Conservation (phyloP, 2,797 vertebrate genomes). For the Enteromius afrohamiltoni region DNA sequence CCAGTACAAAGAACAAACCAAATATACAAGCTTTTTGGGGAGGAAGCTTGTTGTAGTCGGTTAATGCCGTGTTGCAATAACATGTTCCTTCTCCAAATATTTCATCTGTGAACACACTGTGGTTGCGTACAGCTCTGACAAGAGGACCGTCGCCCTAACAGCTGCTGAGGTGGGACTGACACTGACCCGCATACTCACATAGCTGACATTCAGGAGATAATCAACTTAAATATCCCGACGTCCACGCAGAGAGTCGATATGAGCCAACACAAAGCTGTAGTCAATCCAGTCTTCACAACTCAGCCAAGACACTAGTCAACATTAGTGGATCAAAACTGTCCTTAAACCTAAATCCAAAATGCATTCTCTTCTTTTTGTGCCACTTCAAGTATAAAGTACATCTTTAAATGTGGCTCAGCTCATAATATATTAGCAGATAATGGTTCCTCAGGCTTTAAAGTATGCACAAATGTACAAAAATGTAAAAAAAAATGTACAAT, state of each 20-base stretch:
- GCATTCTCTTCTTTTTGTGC: too few species aligned
- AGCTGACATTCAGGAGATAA: slow-evolving; percentile 79
- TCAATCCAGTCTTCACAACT: not conserved
- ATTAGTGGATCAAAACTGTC: too few species aligned
- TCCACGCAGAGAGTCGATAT: slow-evolving; percentile 24
- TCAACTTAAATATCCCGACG: slow-evolving; percentile 67
- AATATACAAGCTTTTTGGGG: not conserved
- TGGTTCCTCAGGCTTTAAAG: not conserved
- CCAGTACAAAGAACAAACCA: not conserved
- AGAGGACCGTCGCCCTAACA: slow-evolving; percentile 44
- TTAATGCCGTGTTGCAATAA: slow-evolving; percentile 33
- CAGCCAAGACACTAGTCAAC: not conserved
- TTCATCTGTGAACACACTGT: slow-evolving; percentile 15
- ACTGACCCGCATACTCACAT: slow-evolving; percentile 70
- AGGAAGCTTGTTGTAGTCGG: not conserved
- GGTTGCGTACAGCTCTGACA: not conserved
- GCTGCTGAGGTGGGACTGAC: slow-evolving; percentile 61
- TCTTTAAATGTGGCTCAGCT: slow-evolving; percentile 11
- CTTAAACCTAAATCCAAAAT: too few species aligned
- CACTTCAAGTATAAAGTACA: not conserved
- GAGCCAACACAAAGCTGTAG: not conserved
- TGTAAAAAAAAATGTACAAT: not conserved
- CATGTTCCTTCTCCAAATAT: slow-evolving; percentile 29
- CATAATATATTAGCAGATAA: not conserved
- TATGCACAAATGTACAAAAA: not conserved